Evolutionary conservation across 2,888 invertebrate species (phyloP), one percentile per base, ranked within the genome.

Genomic region (Lepidocyrtinus sp.): DNA sequence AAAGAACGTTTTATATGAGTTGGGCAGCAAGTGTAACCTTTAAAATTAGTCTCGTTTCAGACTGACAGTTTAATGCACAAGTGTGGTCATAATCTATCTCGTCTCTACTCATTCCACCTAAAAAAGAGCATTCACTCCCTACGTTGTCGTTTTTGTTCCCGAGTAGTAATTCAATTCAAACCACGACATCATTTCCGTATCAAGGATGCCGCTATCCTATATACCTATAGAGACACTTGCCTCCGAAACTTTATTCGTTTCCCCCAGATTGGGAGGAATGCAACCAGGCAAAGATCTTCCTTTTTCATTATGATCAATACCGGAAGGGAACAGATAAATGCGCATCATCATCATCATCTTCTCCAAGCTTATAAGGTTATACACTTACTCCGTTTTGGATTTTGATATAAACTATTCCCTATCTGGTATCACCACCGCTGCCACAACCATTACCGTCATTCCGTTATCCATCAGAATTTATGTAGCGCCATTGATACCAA

Each of bases 41-140:
- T 72, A 71, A 75, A 81, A 81, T 81, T 75, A 75, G 81, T 65
- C 81, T 82, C 77, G 82, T 84, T 84, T 82, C 71, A 46, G 46
- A 73, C 77, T 83, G 85, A 85, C 85, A 85, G 83, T 83, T 83
- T 85, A 85, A 85, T 85, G 85, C 82, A 83, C 82, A 83, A 82
- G 76, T 82, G 81, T 77, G 81, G 83, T 81, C 81, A 77, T 81
- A 82, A 84, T 82, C 82, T 76, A 78, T 68, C 76, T 82, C 68
- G 27, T 21, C 63, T 68, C 62, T 46, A 59, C 61, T 74, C 74
- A 21, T 69, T 63, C 69, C 62, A 36, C 50, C 55, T 24, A 7
- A 25, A 55, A n/a, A 25, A 61, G 46, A 63, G 12, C 69, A 36
- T 73, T 21, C 45, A 19, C 63, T 61, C 24, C 55, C 70, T 12